phyloP scores from a whole-genome alignment of 2,797 vertebrate genomes.

The Holocentrus rufus region DNA sequence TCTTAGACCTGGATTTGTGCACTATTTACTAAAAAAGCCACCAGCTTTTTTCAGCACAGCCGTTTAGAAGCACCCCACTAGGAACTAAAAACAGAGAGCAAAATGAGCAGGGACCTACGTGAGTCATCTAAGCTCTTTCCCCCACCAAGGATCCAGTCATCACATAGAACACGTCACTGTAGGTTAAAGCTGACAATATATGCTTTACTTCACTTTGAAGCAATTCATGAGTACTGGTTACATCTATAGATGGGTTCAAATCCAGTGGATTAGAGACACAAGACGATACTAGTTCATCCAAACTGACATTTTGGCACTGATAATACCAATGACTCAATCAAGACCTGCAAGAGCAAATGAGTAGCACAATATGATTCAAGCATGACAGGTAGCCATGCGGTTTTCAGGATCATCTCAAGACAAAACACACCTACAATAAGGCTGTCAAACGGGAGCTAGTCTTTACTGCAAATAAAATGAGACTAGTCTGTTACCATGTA shows the following conservation, averaged over 20 bases:
- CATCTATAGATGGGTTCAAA: background rate
- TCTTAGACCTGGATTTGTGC: constrained; percentile 55
- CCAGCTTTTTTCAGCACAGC: constrained; percentile 47
- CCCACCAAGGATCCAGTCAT: background rate
- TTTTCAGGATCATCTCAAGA: background rate
- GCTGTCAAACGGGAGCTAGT: background rate
- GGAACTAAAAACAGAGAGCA: constrained; percentile 6
- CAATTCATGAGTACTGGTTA: background rate
- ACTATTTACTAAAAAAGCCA: constrained; percentile 49
- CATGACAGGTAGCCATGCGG: background rate
- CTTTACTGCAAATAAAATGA: background rate
- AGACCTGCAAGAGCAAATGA: background rate
- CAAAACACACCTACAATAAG: background rate
- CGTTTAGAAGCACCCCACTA: constrained; percentile 8
- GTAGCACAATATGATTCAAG: too few relatives aligned
- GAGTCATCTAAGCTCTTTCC: constrained; percentile 1
- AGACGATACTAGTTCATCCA: background rate
- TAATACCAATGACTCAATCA: background rate
- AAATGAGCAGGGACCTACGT: background rate
- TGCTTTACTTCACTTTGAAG: background rate
- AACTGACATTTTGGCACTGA: background rate
- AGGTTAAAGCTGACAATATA: background rate
- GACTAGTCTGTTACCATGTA: background rate
- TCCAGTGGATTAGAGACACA: background rate
- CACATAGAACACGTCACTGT: background rate